Evolutionary conservation across 1,140 invertebrate species (phyloP), one percentile per base, ranked within the genome.

Genomic region (Rhysida immarginata): DNA sequence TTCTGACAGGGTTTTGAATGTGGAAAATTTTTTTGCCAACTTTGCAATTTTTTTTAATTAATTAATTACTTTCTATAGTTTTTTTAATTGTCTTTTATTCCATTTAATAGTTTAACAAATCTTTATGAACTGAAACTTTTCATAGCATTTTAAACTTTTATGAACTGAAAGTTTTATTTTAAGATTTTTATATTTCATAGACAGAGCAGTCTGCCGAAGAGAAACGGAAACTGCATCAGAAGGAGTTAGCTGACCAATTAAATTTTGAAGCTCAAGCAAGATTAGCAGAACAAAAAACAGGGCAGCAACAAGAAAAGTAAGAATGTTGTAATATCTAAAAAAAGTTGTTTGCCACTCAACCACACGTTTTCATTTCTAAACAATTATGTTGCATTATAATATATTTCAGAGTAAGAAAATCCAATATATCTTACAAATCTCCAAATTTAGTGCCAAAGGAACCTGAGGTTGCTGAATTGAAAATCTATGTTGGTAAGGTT

Each of bases 121-220:
- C n/a, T n/a, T n/a, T n/a, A n/a, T n/a, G n/a, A n/a, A n/a, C n/a
- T n/a, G n/a, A n/a, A n/a, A n/a, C n/a, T n/a, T n/a, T n/a, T n/a
- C n/a, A n/a, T n/a, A n/a, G n/a, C n/a, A n/a, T n/a, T n/a, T n/a
- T n/a, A n/a, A n/a, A n/a, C n/a, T n/a, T n/a, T n/a, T n/a, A n/a
- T n/a, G n/a, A n/a, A n/a, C n/a, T n/a, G n/a, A n/a, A n/a, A n/a
- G n/a, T n/a, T n/a, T n/a, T n/a, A n/a, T n/a, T n/a, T n/a, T n/a
- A n/a, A n/a, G n/a, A n/a, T n/a, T n/a, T n/a, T n/a, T n/a, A n/a
- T n/a, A n/a, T n/a, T n/a, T n/a, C n/a, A 46, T 64, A 79, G 76
- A 75, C 88, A 51, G 96, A 99, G 68, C 84, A 89, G 62, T 94
- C 91, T 23, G 84, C 91, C 0, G 96, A 99, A 72, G 95, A 98